Evolutionary conservation across 2,797 vertebrate species (phyloP), one percentile per base, ranked within the genome.

Genomic region (Notamacropus eugenii): DNA sequence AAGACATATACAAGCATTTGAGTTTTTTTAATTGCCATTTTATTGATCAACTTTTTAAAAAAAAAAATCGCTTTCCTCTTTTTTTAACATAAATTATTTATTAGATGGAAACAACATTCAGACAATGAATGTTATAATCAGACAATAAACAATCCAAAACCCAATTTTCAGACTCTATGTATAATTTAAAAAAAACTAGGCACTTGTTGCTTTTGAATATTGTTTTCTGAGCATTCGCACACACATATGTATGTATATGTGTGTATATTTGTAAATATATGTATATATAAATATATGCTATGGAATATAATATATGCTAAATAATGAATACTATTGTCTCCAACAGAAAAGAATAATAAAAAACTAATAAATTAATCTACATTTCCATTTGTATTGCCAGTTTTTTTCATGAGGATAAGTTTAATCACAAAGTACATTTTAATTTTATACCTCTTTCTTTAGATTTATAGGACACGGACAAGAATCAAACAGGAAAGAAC

Each of bases 391-490:
- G 11, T 3, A 90, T 1, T 92, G 16, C 54, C 56, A 54, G 5
- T 40, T 22, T 82, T 95, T 92, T 87, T 91, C 12, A 94, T 94
- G 16, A 0, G 57, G 57, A 10, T 93, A 93, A 94, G 9, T 74
- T 10, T 46, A 56, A 9, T 54, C 54, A 52, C 4, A 57, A 67
- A 50, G 16, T 90, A 4, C 40, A 91, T 9, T 56, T 94, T 91
- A 28, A 54, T 95, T 93, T 96, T 93, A 19, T 50, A n/a, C 14
- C 5, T 58, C 16, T 91, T 0, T 19, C n/a, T 74, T 46, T 95
- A 94, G 22, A 52, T 90, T 93, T 87, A 87, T 24, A 50, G 74
- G 8, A 46, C 40, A 87, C 12, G 8, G 3, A 24, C 74, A 87
- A 87, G 40, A 87, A 87, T 87, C 74, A 46, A 50, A 50, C 24